Base-by-base conservation (phyloP, 2,888 invertebrate genomes). In the Colletes collaris region DNA sequence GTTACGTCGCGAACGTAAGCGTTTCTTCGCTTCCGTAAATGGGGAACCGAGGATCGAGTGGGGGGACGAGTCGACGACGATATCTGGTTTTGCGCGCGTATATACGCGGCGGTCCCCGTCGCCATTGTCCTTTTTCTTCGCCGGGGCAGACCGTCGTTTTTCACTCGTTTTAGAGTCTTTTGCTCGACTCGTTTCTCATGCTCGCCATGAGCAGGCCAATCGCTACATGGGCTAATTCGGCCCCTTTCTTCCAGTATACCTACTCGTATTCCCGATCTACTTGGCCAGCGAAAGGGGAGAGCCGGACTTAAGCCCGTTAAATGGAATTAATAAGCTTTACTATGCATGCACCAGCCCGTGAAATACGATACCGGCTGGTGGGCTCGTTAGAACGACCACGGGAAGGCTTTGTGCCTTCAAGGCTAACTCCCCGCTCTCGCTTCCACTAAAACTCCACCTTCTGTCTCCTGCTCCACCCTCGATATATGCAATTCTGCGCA, bases 281-380 rank as follows among this genome's bases (percentile, higher is more conserved):
- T 88, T 89, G 80, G 84, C 85, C 64, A 64, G 72, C 65, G 77
- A 80, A 80, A 70, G 74, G 81, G 77, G 82, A 74, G 82, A 84
- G 88, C 76, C 85, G 86, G 88, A 90, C 88, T 90, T 89, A 88
- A 91, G 89, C 87, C 89, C 87, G 89, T 90, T 89, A 90, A 91
- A 91, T 91, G 89, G 89, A 92, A 92, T 91, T 92, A 92, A 91
- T 91, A 91, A 92, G 91, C 91, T 91, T 89, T 90, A 89, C 89
- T 90, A 89, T 91, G 89, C 89, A 91, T 89, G 89, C 90, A 91
- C 89, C 89, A 89, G 88, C 83, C 89, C 89, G 89, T 90, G 91
- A 91, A 92, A 92, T 90, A 90, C 90, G 91, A 92, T 91, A 90
- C 89, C 82, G 87, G 84, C 86, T 88, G 86, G 88, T 88, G 86